phyloP scores from a whole-genome alignment of 2,888 invertebrate species.

The Plemyria rubiginata region DNA sequence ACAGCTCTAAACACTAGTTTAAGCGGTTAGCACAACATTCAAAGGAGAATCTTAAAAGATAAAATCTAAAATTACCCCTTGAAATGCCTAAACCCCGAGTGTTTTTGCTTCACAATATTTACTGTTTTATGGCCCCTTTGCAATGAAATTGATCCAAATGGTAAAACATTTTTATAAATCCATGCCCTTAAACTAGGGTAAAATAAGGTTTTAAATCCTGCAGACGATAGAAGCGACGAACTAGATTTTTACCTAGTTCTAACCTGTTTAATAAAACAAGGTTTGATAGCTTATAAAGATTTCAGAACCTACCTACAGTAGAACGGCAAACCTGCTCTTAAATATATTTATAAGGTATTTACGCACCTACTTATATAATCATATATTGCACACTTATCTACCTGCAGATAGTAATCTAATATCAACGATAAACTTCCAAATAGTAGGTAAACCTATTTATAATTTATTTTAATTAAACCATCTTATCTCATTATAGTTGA shows the following conservation, averaged over 20 bases:
- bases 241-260: not conserved
- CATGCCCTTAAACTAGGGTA: not conserved
- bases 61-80: slow-evolving; percentile 38
- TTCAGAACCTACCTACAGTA: not conserved
- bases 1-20: slow-evolving; percentile 14
- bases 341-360: not conserved
- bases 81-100: slow-evolving; percentile 29
- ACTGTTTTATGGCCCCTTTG: slow-evolving; percentile 72
- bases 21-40: slow-evolving; percentile 44
- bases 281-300: not conserved
- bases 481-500: slow-evolving; percentile 60
- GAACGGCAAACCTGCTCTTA: not conserved
- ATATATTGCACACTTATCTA: slow-evolving; percentile 46
- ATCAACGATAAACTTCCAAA: slow-evolving; percentile 59
- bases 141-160: slow-evolving; percentile 63
- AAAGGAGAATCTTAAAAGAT: slow-evolving; percentile 41
- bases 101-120: slow-evolving; percentile 36
- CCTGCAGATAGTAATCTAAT: slow-evolving; percentile 49
- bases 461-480: slow-evolving; percentile 42
- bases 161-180: not conserved
- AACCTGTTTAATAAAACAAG: not conserved
- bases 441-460: slow-evolving; percentile 65
- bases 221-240: too few relatives aligned
- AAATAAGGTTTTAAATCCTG: not conserved
- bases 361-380: not conserved